A percentile compares a stretch with the other conserved stretches of the same genome.
Conservation (phyloP, 2,797 vertebrate genomes). For the Phataginus tricuspis region DNA sequence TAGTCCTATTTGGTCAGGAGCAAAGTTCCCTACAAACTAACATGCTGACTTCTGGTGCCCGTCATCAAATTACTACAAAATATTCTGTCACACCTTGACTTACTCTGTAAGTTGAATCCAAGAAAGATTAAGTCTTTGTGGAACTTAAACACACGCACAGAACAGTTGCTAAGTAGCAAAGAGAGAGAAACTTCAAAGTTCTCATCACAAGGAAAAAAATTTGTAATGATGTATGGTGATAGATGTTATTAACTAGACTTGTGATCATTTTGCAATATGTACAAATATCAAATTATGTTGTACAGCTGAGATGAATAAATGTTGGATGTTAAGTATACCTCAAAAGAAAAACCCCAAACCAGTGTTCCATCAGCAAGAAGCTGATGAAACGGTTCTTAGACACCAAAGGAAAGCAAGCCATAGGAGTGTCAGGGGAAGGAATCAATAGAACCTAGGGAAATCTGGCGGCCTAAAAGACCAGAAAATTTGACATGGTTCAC, state of each 20-base stretch:
- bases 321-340: not conserved
- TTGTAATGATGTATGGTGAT: not conserved
- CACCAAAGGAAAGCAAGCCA: not conserved
- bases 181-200: not conserved
- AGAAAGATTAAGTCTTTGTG: not conserved
- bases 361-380: not conserved
- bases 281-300: not conserved
- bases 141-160: not conserved
- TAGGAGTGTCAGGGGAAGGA: not conserved
- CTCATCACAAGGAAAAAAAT: not conserved
- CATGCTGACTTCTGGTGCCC: not conserved
- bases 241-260: not conserved
- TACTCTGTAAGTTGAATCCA: not conserved
- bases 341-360: not conserved
- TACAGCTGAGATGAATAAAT: not conserved
- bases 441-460: not conserved
- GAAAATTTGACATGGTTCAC: not conserved
- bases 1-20: constrained; percentile 52
- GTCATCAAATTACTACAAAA: constrained; percentile 17
- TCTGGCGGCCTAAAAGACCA: not conserved
- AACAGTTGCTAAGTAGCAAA: not conserved
- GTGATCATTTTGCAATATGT: not conserved
- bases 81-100: not conserved
- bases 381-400: constrained; percentile 25
- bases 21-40: not conserved